These are phyloP conservation scores for Criorhina ranunculi DNA, from an alignment of 2,888 invertebrate species.

Conservation along the genomic window DNA sequence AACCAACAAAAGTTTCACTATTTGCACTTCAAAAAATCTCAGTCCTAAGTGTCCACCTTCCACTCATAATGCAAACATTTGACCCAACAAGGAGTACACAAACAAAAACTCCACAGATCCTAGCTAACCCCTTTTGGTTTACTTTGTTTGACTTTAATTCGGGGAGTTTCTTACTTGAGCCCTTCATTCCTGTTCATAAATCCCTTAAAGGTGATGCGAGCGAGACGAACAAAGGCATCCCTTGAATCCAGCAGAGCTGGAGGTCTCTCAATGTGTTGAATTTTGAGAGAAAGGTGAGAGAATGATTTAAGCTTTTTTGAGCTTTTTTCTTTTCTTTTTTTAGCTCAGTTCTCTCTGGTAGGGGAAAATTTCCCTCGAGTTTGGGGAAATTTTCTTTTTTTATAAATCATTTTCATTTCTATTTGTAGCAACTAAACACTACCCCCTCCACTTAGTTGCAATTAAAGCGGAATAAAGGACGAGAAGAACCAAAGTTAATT, in stretches of 20 bases:
- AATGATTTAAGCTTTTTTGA: background rate
- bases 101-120: background rate
- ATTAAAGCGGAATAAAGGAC: constrained; percentile 30
- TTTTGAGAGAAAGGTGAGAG: too few species aligned
- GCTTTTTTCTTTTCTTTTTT: constrained; percentile 30
- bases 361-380: too few species aligned
- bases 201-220: constrained; percentile 1
- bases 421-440: background rate
- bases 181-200: background rate
- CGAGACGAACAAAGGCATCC: background rate
- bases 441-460: constrained; percentile 22
- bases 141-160: constrained; percentile 23
- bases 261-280: too few species aligned
- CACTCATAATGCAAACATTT: constrained; percentile 6
- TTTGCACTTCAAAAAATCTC: background rate
- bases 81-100: constrained; percentile 6
- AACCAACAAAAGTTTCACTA: background rate
- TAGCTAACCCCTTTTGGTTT: background rate
- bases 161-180: background rate
- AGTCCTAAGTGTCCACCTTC: background rate
- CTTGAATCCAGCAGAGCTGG: constrained; percentile 2
- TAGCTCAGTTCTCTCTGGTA: constrained; percentile 41
- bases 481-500: constrained; percentile 58
- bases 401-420: constrained; percentile 16
- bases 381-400: constrained; percentile 13